Evolutionary conservation across 2,888 invertebrate genomes (phyloP).

Genomic region (Microdon myrmicae): DNA sequence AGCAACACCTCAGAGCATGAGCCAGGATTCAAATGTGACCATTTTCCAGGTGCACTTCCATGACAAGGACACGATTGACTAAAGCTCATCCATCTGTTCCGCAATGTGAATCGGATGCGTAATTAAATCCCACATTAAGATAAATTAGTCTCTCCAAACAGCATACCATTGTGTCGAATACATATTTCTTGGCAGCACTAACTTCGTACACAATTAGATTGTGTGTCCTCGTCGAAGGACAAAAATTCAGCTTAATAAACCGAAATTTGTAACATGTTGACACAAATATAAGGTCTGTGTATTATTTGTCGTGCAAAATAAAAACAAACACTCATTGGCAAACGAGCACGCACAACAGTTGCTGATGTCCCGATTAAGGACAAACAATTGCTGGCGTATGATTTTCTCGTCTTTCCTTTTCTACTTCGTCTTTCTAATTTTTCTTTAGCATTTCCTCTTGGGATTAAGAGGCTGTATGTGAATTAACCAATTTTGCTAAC

Average conservation of each 20-base stretch:
- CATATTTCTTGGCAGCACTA: slow-evolving; percentile 25
- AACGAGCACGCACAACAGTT: slow-evolving; percentile 2
- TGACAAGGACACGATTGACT: neutral
- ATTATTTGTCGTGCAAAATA: slow-evolving; percentile 10
- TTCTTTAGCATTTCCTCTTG: too few species aligned
- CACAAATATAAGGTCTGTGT: slow-evolving; percentile 5
- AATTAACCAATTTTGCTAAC: too few species aligned
- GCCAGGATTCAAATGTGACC: too few species aligned
- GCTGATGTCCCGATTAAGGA: slow-evolving; percentile 10
- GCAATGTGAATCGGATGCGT: slow-evolving; percentile 10
- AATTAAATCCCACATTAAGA: slow-evolving; percentile 32
- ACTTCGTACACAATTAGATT: slow-evolving; percentile 23
- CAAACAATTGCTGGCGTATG: too few species aligned
- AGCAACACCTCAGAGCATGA: too few species aligned
- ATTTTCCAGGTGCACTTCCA: too few species aligned
- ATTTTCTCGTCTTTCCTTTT: too few species aligned
- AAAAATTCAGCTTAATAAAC: slow-evolving; percentile 14
- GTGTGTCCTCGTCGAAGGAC: neutral
- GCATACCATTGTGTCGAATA: slow-evolving; percentile 11
- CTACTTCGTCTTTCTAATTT: too few species aligned
- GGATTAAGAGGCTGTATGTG: too few species aligned
- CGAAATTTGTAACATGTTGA: slow-evolving; percentile 7
- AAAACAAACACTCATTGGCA: slow-evolving; percentile 1
- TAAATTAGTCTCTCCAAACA: slow-evolving; percentile 28
- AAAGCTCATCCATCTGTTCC: slow-evolving; percentile 2